A percentile compares a stretch with the other conserved stretches of the same genome.
phyloP scores from a whole-genome alignment of 2,888 invertebrate species.

The Lithophane leautieri region DNA sequence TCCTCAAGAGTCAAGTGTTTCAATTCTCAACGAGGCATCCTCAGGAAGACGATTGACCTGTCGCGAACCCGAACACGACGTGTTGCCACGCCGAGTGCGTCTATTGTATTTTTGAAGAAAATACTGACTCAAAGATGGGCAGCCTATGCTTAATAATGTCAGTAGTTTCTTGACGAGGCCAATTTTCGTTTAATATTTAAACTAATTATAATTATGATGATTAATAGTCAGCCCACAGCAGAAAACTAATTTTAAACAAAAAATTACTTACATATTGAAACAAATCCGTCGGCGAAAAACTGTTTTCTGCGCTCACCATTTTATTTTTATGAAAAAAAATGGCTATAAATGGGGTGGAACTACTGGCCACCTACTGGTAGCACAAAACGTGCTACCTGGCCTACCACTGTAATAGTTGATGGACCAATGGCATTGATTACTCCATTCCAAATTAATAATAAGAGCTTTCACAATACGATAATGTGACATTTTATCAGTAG shows the following conservation, averaged over 20 bases:
- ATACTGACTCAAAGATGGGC: too few relatives aligned
- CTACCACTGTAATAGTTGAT: background rate
- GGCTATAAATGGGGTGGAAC: background rate
- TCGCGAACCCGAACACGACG: too few relatives aligned
- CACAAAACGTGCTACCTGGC: constrained; percentile 7
- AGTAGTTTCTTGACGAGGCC: too few relatives aligned
- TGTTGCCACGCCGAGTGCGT: too few relatives aligned
- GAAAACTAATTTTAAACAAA: background rate
- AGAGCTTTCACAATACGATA: constrained; percentile 3
- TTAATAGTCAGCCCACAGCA: background rate
- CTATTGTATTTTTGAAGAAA: too few relatives aligned
- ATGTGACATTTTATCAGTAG: constrained; percentile 21
- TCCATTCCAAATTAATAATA: background rate
- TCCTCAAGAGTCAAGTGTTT: too few relatives aligned
- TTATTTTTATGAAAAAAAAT: background rate
- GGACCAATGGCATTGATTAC: constrained; percentile 12
- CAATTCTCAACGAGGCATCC: too few relatives aligned
- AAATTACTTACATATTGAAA: constrained; percentile 74
- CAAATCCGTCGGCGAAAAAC: constrained; percentile 71
- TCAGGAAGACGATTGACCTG: too few relatives aligned
- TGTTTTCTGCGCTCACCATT: constrained; percentile 67
- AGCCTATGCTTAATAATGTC: too few relatives aligned
- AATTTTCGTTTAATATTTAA: too few relatives aligned
- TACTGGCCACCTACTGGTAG: background rate
- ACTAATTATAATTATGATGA: too few relatives aligned